Evolutionary conservation across 2,888 invertebrate species (phyloP).

Genomic region (Aphodius granarius): DNA sequence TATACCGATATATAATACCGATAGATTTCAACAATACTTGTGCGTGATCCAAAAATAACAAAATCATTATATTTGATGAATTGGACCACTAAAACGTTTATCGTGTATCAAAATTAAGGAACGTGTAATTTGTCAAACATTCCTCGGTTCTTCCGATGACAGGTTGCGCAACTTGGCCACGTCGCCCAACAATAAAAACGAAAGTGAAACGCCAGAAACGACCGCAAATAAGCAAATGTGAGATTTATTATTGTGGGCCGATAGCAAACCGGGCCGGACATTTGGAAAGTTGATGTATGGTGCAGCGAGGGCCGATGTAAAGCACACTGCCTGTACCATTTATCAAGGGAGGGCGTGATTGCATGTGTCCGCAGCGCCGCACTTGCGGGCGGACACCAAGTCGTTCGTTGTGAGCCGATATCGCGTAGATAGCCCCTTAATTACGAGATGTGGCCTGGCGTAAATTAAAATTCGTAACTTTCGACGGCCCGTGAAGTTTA

Average conservation of each 20-base stretch:
- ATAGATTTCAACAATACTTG: slow-evolving; percentile 36
- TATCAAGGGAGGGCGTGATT: slow-evolving; percentile 48
- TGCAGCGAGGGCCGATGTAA: slow-evolving; percentile 45
- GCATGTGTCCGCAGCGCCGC: slow-evolving; percentile 41
- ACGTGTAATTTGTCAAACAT: background rate
- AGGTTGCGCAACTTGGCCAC: background rate
- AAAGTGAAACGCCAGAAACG: background rate
- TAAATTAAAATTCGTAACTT: background rate
- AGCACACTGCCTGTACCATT: slow-evolving; percentile 49
- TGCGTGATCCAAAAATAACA: slow-evolving; percentile 31
- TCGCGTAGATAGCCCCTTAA: background rate
- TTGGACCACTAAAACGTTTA: background rate
- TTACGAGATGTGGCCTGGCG: background rate
- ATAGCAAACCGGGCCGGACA: slow-evolving; percentile 14
- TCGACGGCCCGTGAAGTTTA: background rate
- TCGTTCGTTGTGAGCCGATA: background rate
- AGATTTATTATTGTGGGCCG: slow-evolving; percentile 17
- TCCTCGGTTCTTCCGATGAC: background rate
- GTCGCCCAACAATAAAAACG: background rate
- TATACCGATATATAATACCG: slow-evolving; percentile 37
- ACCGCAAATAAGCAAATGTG: background rate
- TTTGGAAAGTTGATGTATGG: slow-evolving; percentile 19
- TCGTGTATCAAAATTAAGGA: background rate
- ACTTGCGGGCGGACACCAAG: slow-evolving; percentile 31
- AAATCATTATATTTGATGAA: background rate